Evolutionary conservation across 2,113 vertebrate genomes (phyloP).

Genomic region (Grammomys dolichurus): DNA sequence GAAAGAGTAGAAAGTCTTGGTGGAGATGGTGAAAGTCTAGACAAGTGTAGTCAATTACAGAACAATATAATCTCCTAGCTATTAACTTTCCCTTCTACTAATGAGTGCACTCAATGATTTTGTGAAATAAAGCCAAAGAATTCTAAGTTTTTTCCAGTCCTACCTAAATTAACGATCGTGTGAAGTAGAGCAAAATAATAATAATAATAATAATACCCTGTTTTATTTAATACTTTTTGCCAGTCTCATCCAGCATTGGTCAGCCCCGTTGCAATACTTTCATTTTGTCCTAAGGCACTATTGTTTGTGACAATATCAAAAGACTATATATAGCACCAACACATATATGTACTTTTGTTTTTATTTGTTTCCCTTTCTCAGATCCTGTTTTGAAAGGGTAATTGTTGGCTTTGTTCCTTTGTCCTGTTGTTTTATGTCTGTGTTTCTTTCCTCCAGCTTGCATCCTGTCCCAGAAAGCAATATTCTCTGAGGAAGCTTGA

Average conservation of each 20-base stretch:
- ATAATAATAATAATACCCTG: too few relatives aligned
- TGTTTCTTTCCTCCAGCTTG: neutral
- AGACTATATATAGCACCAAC: neutral
- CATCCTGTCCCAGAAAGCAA: neutral
- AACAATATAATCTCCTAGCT: neutral
- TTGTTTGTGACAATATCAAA: neutral
- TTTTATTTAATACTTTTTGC: neutral
- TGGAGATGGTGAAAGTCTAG: neutral
- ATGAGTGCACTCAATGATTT: neutral
- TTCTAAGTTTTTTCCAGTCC: neutral
- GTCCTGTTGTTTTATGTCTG: neutral
- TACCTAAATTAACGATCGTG: neutral
- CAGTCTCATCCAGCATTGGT: neutral
- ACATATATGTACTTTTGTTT: neutral
- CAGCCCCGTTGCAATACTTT: neutral
- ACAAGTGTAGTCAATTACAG: neutral
- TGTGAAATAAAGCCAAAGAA: neutral
- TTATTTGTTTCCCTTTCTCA: neutral
- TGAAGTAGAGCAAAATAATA: neutral
- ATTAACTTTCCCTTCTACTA: neutral
- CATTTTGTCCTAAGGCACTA: neutral
- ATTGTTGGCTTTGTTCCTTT: neutral
- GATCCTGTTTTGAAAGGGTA: neutral
- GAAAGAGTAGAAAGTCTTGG: neutral
- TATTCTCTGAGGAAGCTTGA: constrained; percentile 17